Base-by-base conservation (phyloP, 2,113 vertebrate genomes). In the Herpetotheres cachinnans region DNA sequence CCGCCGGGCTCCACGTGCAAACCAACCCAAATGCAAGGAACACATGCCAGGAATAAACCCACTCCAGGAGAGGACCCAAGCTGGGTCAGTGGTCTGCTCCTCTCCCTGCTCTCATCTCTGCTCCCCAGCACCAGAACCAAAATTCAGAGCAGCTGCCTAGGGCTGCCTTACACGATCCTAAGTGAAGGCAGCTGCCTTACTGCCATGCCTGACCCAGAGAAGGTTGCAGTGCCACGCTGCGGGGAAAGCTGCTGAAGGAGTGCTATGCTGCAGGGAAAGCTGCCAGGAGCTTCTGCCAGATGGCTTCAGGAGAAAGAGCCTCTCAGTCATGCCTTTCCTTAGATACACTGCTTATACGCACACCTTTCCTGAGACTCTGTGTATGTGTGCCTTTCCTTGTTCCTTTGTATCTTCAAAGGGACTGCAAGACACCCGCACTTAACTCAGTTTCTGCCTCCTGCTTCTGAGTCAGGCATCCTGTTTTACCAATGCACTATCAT, bases 181-280 rank as follows among this genome's bases (percentile, higher is more conserved):
- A 34, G 30, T 4, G 36, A 81, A 55, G 40, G 50, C 56, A 84
- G 36, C n/a, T 77, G 55, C 52, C 63, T 83, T 47, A 26, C 61
- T 80, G 25, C 17, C 4, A 0, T 72, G 52, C 46, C 58, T 62
- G 54, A 56, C 40, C 42, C 16, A 9, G 21, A 58, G 70, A 65
- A 63, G 11, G 71, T 32, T 78, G 63, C 34, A 34, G 34, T 56
- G 54, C 58, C 21, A 24, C 0, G 0, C 47, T 42, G 58, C 0
- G 0, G 49, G 30, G 49, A 82, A 78, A 89, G 34, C 66, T 90
- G 78, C 72, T 83, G 80, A 54, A 65, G 32, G 61, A 76, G n/a
- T 34, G 21, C 56, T 50, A 5, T 44, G 38, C 56, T 2, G 1
- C 0, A 1, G 54, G 59, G 55, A 79, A 62, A 63, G 72, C 44